Base-by-base conservation (phyloP, 2,113 vertebrate genomes). In the Pristiophorus japonicus region DNA sequence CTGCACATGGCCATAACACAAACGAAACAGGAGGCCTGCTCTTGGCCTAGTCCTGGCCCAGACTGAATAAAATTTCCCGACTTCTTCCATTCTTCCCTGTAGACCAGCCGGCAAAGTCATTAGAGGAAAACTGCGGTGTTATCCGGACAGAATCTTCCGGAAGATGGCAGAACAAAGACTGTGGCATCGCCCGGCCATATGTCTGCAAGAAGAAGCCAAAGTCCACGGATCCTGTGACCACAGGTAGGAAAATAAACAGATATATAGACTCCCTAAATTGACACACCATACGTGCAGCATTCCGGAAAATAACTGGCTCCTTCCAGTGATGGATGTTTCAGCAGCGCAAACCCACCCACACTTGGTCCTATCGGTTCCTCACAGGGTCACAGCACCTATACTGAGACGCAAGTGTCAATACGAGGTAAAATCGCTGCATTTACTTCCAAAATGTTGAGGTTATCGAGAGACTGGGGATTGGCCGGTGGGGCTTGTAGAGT, bases 141-240 rank as follows among this genome's bases (percentile, higher is more conserved):
- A 98, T 99, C 97, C 97, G 98, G 94, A 99, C 99, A 0, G 99
- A 99, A 97, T 98, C 98, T 0, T 98, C 98, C 0, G 99, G 99
- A 0, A 98, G 98, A 11, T 99, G 99, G 99, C 98, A 99, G 97
- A 99, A 98, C 97, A 98, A 98, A 0, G 98, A 99, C 96, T 99
- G 99, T 45, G 98, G 98, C 95, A 98, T 98, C 0, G 98, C 98
- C 8, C 97, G 99, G 96, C 99, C 99, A 0, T 99, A 99, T 0
- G 98, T 98, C 59, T 99, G 99, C 96, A 99, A 99, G 97, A 99
- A 99, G 97, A 99, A 98, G 70, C 98, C 98, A 95, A 98, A 99
- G 0, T 97, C 98, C 96, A 98, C 98, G 0, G 73, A 97, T 0
- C 97, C 97, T 16, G 97, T 97, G 95, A 97, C 97, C 0, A 98